phyloP scores from a whole-genome alignment of 2,888 invertebrate genomes.

The Cephus runcator region DNA sequence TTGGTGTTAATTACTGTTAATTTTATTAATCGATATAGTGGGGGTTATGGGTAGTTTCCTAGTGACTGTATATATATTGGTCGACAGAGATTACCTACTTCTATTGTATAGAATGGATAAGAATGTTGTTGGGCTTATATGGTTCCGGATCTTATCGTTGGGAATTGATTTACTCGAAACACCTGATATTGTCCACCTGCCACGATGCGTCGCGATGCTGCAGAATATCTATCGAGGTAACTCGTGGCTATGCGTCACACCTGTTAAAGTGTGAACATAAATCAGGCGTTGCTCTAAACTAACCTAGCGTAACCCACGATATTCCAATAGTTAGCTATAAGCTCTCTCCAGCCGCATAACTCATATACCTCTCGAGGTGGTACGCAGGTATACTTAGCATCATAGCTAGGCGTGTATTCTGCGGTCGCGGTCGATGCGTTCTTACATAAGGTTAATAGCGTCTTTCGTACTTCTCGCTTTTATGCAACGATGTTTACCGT shows the following conservation, averaged over 20 bases:
- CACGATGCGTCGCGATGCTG: conserved; percentile 9
- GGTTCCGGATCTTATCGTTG: not conserved
- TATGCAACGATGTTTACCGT: not conserved
- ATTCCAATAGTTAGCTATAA: conserved; percentile 20
- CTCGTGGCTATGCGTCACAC: conserved; percentile 22
- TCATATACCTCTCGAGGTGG: conserved; percentile 8
- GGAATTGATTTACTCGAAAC: conserved; percentile 15
- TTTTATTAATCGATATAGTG: not conserved
- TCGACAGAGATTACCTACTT: not conserved
- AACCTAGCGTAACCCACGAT: conserved; percentile 23
- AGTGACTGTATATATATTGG: not conserved
- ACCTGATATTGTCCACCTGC: conserved; percentile 20
- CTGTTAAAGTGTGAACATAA: conserved; percentile 24
- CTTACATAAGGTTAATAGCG: conserved; percentile 3
- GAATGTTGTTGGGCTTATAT: not conserved
- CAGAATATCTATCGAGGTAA: conserved; percentile 15
- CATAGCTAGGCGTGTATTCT: conserved; percentile 1
- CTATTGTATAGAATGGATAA: not conserved
- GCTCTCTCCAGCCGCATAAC: conserved; percentile 18
- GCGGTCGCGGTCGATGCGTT: conserved; percentile 7
- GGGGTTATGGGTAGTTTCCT: not conserved
- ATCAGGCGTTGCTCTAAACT: conserved; percentile 23
- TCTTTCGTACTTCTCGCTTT: not conserved
- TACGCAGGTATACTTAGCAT: conserved; percentile 2
- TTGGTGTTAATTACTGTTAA: not conserved